Evolutionary conservation across 37 sponge, comb jelly and placozoan species (phyloP).

Genomic region (Chondrosia reniformis): DNA sequence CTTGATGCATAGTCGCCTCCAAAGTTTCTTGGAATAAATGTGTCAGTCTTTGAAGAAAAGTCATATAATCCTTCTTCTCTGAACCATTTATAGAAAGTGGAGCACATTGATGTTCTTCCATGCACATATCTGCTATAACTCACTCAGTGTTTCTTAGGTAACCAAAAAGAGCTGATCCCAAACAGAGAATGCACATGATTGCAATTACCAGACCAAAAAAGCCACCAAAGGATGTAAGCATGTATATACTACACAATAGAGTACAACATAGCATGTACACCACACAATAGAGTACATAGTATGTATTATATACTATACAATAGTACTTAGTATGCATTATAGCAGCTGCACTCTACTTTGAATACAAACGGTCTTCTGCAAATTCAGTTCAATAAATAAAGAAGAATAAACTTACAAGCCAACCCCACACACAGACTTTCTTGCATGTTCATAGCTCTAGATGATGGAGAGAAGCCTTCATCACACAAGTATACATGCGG

Average conservation of each 20-base stretch:
- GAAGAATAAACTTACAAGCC: not conserved
- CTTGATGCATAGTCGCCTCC: slow-evolving; percentile 25
- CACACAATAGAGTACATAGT: not conserved
- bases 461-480: too few species aligned
- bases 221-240: not conserved
- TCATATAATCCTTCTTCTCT: slow-evolving; percentile 20
- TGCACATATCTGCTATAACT: not conserved
- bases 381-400: too few species aligned
- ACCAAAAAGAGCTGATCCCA: slow-evolving; percentile 5
- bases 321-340: too few species aligned
- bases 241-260: not conserved
- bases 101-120: too few species aligned
- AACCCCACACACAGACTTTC: not conserved
- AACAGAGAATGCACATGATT: not conserved
- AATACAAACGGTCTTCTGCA: too few species aligned
- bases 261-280: not conserved
- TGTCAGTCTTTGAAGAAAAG: not conserved
- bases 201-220: not conserved
- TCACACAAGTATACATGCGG: too few species aligned
- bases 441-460: not conserved
- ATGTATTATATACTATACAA: not conserved
- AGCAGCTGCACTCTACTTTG: too few species aligned
- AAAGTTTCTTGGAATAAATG: slow-evolving; percentile 10
- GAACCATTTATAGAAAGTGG: not conserved
- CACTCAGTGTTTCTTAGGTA: slow-evolving; percentile 9